Conservation (phyloP, 2,888 invertebrate genomes). For the Magallana nippona region DNA sequence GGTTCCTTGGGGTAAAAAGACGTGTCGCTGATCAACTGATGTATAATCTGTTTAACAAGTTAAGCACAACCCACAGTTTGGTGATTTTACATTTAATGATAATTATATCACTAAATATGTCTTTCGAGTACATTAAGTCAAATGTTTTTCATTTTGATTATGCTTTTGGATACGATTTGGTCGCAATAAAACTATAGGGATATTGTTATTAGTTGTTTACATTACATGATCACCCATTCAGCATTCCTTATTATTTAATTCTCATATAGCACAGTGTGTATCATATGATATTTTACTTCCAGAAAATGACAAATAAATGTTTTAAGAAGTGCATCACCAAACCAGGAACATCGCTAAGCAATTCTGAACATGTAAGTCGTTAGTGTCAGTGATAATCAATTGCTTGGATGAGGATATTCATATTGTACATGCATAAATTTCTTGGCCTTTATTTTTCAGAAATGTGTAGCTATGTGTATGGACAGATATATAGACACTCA, state of each 20-base stretch:
- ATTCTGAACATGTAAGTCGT: conserved; percentile 71
- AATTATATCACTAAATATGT: too few species aligned
- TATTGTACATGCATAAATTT: not conserved
- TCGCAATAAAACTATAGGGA: too few species aligned
- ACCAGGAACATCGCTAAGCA: conserved; percentile 91
- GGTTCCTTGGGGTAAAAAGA: too few species aligned
- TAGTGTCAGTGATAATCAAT: not conserved
- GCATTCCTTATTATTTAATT: not conserved
- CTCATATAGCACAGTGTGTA: not conserved
- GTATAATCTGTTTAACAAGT: too few species aligned
- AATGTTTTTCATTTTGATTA: too few species aligned
- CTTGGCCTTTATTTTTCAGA: conserved; percentile 83
- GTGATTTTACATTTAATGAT: too few species aligned
- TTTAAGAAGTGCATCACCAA: conserved; percentile 95
- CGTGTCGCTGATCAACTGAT: too few species aligned
- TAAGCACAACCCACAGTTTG: too few species aligned
- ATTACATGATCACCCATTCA: too few species aligned
- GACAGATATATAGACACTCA: conserved; percentile 98
- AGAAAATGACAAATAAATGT: conserved; percentile 98
- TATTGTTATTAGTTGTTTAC: too few species aligned
- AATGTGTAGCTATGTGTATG: conserved; percentile 99
- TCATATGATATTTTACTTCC: conserved; percentile 60
- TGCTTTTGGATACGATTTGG: too few species aligned
- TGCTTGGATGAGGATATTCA: not conserved
- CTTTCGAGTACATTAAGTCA: too few species aligned